Base-by-base conservation (phyloP, 2,113 vertebrate species). In the Kryptolebias marmoratus region DNA sequence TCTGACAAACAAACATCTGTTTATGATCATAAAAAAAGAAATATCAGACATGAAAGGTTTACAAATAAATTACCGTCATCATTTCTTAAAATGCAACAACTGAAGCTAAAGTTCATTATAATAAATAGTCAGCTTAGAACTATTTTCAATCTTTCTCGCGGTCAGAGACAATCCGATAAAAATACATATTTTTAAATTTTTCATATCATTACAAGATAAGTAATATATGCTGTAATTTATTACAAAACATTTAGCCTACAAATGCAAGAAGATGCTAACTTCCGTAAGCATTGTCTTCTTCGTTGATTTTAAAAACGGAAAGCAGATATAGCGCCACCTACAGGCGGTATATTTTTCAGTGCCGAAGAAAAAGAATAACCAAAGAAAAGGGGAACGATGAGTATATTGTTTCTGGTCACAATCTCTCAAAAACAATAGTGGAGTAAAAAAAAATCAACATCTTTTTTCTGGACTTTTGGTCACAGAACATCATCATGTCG, bases 261-360 rank as follows among this genome's bases (percentile, higher is more conserved):
- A 36, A 50, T 55, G 4, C 39, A 47, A 61, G 12, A 10, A 10
- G 11, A 45, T 1, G 0, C 0, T 8, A 11, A 68, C 59, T 85
- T 90, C 82, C 82, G 66, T 7, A n/a, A 56, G 22, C 44, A 16
- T 13, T 7, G 13, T 60, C 36, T 64, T 57, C 61, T 75, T 87
- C 78, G 55, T 62, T 7, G 5, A 49, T 15, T 39, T 27, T 15
- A 11, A 14, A 10, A 2, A 8, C 14, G 2, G 16, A 16, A 11
- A 22, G 11, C 39, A 59, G 6, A 12, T 2, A 6, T 64, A 69
- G 44, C 39, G 68, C 73, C 82, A 52, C 57, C 72, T 67, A 39
- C 2, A 27, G 86, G 50, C 39, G 5, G 9, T 42, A 9, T 7
- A 22, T 42, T 42, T 10, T 10, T 42, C 39, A 8, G 39, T 42